These are phyloP conservation scores for Pterois miles DNA, from an alignment of 2,797 vertebrate species.

Conservation along the genomic window DNA sequence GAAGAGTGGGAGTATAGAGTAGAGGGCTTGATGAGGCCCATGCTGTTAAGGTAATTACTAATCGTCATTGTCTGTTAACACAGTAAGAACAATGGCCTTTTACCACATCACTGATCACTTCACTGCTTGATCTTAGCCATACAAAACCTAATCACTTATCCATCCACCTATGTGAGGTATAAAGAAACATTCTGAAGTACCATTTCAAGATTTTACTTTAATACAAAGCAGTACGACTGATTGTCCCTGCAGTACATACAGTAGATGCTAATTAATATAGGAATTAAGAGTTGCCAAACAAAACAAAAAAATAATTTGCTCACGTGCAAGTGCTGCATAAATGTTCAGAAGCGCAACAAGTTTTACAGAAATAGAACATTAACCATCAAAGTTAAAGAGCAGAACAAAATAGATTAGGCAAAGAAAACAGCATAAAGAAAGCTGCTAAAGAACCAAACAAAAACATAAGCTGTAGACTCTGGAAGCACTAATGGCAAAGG, in stretches of 20 bases:
- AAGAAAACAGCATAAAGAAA: neutral
- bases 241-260: neutral
- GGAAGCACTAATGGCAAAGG: neutral
- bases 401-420: neutral
- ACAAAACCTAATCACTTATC: constrained; percentile 22
- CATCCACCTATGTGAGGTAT: neutral
- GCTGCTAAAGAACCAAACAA: neutral
- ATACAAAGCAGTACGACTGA: neutral
- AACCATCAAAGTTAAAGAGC: neutral
- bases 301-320: neutral
- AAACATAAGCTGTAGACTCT: neutral
- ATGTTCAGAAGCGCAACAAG: neutral
- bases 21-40: constrained; percentile 16
- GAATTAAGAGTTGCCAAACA: no score
- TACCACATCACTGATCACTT: constrained; percentile 43
- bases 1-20: constrained; percentile 12
- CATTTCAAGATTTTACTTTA: neutral
- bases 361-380: neutral
- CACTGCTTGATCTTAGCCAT: constrained; percentile 40
- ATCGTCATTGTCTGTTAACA: constrained; percentile 37
- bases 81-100: constrained; percentile 37
- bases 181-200: neutral
- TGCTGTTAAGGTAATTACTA: constrained; percentile 44
- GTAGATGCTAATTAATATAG: neutral
- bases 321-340: neutral